Conservation (phyloP, 2,888 invertebrate species). For the Pollenia amentaria region DNA sequence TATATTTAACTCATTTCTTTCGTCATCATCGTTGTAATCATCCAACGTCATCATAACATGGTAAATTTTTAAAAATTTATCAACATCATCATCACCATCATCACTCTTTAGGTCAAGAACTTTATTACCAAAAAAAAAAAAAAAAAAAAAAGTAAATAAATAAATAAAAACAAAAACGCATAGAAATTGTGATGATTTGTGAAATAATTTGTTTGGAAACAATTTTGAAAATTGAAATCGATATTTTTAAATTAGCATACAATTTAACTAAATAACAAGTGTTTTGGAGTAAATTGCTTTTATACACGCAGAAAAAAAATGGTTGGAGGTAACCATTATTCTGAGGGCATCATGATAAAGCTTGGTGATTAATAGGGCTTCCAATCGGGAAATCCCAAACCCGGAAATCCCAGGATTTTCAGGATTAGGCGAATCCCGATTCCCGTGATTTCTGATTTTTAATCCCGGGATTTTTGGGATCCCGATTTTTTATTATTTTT, state of each 20-base stretch:
- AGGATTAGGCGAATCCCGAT: too few relatives aligned
- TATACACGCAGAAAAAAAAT: too few relatives aligned
- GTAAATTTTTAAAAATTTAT: slow-evolving; percentile 61
- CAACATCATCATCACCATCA: slow-evolving; percentile 41
- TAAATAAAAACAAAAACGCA: slow-evolving; percentile 1
- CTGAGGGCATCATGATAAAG: too few relatives aligned
- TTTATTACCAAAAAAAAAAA: background rate
- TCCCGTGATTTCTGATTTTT: too few relatives aligned
- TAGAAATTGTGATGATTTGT: slow-evolving; percentile 55
- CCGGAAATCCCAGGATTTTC: too few relatives aligned
- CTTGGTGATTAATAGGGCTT: too few relatives aligned
- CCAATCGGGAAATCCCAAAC: too few relatives aligned
- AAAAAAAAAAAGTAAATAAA: slow-evolving; percentile 23
- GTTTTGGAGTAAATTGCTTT: background rate
- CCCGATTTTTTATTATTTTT: too few relatives aligned
- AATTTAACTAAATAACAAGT: slow-evolving; percentile 16
- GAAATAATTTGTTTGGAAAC: slow-evolving; percentile 36
- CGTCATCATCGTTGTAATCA: slow-evolving; percentile 52
- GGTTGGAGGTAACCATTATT: too few relatives aligned
- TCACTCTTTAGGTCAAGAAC: slow-evolving; percentile 61
- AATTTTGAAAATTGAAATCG: slow-evolving; percentile 53
- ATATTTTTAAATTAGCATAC: slow-evolving; percentile 63
- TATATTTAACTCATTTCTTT: slow-evolving; percentile 41
- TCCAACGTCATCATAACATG: slow-evolving; percentile 63
- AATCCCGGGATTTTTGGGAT: too few relatives aligned